Evolutionary conservation across 2,797 vertebrate species (phyloP).

Genomic region (Lemur catta): DNA sequence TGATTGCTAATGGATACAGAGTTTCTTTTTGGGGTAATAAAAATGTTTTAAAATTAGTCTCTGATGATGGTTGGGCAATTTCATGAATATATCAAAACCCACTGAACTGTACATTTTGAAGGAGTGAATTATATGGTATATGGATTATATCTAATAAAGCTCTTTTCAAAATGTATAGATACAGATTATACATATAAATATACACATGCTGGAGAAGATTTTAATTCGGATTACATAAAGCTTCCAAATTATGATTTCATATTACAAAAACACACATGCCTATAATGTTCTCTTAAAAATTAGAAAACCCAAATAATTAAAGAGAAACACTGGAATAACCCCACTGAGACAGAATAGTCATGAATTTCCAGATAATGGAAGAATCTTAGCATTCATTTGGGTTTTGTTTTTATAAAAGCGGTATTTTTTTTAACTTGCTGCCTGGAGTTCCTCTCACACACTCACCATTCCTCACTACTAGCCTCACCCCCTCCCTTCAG

Average conservation of each 20-base stretch:
- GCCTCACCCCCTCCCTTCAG: background rate
- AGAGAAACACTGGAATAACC: background rate
- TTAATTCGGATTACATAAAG: background rate
- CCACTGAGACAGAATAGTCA: background rate
- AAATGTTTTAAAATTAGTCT: slow-evolving; percentile 35
- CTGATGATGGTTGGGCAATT: background rate
- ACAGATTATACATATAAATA: background rate
- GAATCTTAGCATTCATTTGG: background rate
- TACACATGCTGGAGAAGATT: background rate
- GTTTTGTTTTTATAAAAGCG: background rate
- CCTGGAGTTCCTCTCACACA: background rate
- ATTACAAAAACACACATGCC: background rate
- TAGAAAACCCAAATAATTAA: background rate
- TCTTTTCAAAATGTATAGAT: background rate
- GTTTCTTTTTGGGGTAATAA: background rate
- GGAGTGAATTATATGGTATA: background rate
- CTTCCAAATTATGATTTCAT: slow-evolving; percentile 22
- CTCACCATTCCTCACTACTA: background rate
- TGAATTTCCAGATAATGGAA: slow-evolving; percentile 8
- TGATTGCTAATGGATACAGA: background rate
- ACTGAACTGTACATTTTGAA: background rate
- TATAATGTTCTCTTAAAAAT: background rate
- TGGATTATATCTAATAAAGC: background rate
- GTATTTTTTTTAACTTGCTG: background rate
- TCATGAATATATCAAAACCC: background rate